Percentiles rank a stretch among this genome's conserved stretches.
phyloP scores from a whole-genome alignment of 2,888 invertebrate genomes.

The Amblyjoppa fuscipennis region DNA sequence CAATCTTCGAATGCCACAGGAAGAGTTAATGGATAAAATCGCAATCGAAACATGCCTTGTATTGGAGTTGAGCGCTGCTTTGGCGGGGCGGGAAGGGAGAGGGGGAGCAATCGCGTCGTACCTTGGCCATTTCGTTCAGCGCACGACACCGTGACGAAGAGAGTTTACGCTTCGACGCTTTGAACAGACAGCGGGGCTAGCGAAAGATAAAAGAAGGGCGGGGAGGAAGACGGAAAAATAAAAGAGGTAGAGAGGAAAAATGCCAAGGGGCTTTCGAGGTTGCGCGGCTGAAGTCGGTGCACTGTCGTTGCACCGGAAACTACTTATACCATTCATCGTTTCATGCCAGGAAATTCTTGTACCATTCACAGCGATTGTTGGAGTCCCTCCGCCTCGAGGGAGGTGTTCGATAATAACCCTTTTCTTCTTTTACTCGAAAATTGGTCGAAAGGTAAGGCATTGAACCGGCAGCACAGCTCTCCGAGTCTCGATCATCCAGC shows the following conservation, averaged over 20 bases:
- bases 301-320: constrained; percentile 53
- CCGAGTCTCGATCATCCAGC: constrained; percentile 49
- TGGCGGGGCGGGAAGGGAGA: too few species aligned
- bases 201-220: constrained; percentile 37
- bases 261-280: constrained; percentile 40
- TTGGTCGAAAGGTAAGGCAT: constrained; percentile 34
- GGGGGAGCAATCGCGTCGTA: constrained; percentile 49
- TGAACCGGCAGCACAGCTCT: not conserved
- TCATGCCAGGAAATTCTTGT: constrained; percentile 39
- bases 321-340: constrained; percentile 36
- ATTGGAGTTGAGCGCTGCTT: not conserved
- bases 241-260: constrained; percentile 19
- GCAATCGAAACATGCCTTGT: constrained; percentile 27
- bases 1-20: not conserved
- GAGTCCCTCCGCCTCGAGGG: constrained; percentile 53
- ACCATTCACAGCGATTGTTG: constrained; percentile 49
- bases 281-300: constrained; percentile 26
- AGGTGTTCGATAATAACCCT: constrained; percentile 53
- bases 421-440: constrained; percentile 53
- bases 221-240: constrained; percentile 8
- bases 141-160: constrained; percentile 66
- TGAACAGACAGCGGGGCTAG: constrained; percentile 28
- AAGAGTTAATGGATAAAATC: constrained; percentile 38
- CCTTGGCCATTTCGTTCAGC: constrained; percentile 66
- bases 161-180: constrained; percentile 67